Evolutionary conservation across 2,888 invertebrate genomes (phyloP).

Genomic region (Baronia brevicornis): DNA sequence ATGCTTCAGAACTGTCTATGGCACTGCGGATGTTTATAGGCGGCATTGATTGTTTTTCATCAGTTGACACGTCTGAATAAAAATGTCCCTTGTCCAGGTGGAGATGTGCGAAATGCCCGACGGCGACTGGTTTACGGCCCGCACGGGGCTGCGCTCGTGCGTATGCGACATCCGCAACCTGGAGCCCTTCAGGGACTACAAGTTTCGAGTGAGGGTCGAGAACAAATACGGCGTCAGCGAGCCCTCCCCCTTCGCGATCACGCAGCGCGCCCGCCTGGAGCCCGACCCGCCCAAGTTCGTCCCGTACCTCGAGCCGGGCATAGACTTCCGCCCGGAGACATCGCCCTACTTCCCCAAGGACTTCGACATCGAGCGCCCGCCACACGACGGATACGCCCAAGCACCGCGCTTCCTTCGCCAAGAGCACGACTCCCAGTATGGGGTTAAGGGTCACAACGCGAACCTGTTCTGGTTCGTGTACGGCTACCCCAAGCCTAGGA

Average conservation of each 20-base stretch:
- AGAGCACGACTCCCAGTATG: slow-evolving; percentile 91
- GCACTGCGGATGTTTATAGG: too few species aligned
- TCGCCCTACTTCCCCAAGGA: slow-evolving; percentile 94
- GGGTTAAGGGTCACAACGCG: slow-evolving; percentile 92
- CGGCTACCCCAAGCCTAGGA: slow-evolving; percentile 96
- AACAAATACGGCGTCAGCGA: slow-evolving; percentile 98
- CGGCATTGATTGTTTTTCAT: too few species aligned
- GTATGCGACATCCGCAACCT: slow-evolving; percentile 92
- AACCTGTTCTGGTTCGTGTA: slow-evolving; percentile 96
- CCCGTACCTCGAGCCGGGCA: slow-evolving; percentile 86
- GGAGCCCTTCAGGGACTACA: slow-evolving; percentile 95
- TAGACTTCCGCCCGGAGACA: slow-evolving; percentile 88
- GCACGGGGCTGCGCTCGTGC: slow-evolving; percentile 90
- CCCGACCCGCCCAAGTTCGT: slow-evolving; percentile 87
- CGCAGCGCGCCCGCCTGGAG: slow-evolving; percentile 85
- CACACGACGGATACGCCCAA: slow-evolving; percentile 88
- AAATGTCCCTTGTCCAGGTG: slow-evolving; percentile 52
- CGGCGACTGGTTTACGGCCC: slow-evolving; percentile 94
- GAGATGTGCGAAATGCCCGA: slow-evolving; percentile 95
- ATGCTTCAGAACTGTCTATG: too few species aligned
- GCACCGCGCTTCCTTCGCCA: slow-evolving; percentile 91
- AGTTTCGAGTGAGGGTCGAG: slow-evolving; percentile 95
- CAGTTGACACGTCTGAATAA: too few species aligned
- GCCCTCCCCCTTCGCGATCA: slow-evolving; percentile 93
- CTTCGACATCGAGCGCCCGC: slow-evolving; percentile 92